Evolutionary conservation across 2,797 vertebrate genomes (phyloP), one percentile per base, ranked within the genome.

Genomic region (Tympanoctomys barrerae): DNA sequence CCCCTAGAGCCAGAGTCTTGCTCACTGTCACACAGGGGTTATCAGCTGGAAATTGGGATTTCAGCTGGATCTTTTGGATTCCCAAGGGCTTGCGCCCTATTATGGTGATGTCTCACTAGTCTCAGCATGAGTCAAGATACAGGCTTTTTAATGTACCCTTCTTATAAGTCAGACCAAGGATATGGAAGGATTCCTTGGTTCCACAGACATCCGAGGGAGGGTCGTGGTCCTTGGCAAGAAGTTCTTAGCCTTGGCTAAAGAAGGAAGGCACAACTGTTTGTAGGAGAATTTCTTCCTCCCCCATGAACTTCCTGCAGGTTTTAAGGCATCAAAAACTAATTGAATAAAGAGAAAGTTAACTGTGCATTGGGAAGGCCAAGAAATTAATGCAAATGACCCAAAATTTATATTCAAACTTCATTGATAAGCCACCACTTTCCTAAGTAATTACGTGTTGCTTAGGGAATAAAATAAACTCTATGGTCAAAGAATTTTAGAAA

Each of bases 401-500:
- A 78, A 39, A 78, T 24, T 5, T 39, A 36, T 86, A 26, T 75
- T 42, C 33, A 82, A 79, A 62, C 22, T 2, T 78, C 90, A 31
- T 73, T 79, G 46, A 90, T 66, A 85, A 91, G 18, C 24, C 33
- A 92, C n/a, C 6, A 10, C 33, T 70, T 95, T 77, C 94, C 31
- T 75, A 92, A 77, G 75, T 42, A 84, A 94, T 52, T 83, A 73
- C 70, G 70, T 36, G 42, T 61, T 86, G 26, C 22, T 57, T 78
- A 78, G 36, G 8, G 14, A 10, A 26, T 2, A 10, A 46, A 9
- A 61, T 46, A 39, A 46, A 7, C 8, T 91, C 79, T 75, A 71
- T 64, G 36, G 61, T 64, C 71, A 90, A 61, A 77, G 73, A 68
- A 59, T n/a, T 95, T 95, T 62, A 89, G 77, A 91, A 66, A 87